Evolutionary conservation across 2,888 invertebrate genomes (phyloP), one percentile per base, ranked within the genome.

Genomic region (Teinopalpus imperialis): DNA sequence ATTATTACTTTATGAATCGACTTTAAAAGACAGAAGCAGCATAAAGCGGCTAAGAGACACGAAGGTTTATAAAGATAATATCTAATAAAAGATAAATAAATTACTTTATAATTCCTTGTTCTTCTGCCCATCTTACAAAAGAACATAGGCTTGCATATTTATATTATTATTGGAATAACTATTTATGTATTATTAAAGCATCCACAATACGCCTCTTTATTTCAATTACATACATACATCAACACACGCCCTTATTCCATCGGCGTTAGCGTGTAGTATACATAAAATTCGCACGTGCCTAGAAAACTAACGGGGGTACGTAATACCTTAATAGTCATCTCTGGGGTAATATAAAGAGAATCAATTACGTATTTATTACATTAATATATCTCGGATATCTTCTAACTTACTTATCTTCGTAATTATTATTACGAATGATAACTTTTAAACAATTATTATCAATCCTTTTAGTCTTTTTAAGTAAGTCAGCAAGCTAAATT

Each of bases 221-320:
- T 45, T 45, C 45, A 34, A 45, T 45, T 27, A 39, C n/a, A n/a
- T n/a, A n/a, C n/a, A n/a, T 34, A 39, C 18, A 35, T 48, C 49
- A 7, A 21, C 34, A 24, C 24, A 32, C 23, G 21, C 43, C 21
- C 29, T 48, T 48, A 46, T 39, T 14, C 32, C 32, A 24, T 34
- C 5, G 32, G 27, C 32, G 39, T 34, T 48, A 51, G 44, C 42
- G 54, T 52, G 59, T 54, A 61, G 60, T 61, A 61, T 62, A 58
- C 63, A 69, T 72, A 71, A 69, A 69, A 57, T 53, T 50, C 42
- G 60, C 53, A 66, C 70, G 66, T 71, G 70, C 48, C 37, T 40
- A 16, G 67, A 54, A 57, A 65, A 58, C 65, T 59, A 60, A 69
- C 56, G 54, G 51, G 48, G 51, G 61, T n/a, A 61, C 54, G 56